Base-by-base conservation (phyloP, 2,888 invertebrate genomes). In the Cantharis rufa region DNA sequence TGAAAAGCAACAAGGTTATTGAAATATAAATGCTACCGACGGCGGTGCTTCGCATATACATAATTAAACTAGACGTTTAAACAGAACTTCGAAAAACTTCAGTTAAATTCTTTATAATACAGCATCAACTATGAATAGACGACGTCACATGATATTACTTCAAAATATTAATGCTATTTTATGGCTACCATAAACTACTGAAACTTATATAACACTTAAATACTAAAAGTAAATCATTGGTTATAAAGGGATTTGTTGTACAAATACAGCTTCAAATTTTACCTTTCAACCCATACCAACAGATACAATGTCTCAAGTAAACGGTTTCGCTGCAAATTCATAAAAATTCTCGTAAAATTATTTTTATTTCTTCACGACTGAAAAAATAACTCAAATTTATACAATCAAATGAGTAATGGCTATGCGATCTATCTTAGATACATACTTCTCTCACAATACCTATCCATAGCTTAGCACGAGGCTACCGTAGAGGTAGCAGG, bases 21-120 rank as follows among this genome's bases (percentile, higher is more conserved):
- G 80, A 80, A 80, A 80, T 80, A 80, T 80, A 79, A 80, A 80
- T 80, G 80, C 74, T 73, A 77, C 80, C 77, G 79, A 75, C 77
- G 75, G 80, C 75, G 75, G 77, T 77, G 80, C 77, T 80, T 80
- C 80, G 75, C 80, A 80, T 80, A 77, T 80, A 74, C 79, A 80
- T 80, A 80, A 80, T 80, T 77, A 79, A 80, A 77, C 69, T 74
- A 73, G 80, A 77, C 80, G 76, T 80, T 80, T 80, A 80, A 77
- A 79, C 80, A 76, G 72, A 78, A 78, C 78, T 76, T 76, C 74
- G 72, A 75, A 72, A 48, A 78, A 75, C 75, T 78, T 75, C 62
- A 75, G 72, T 70, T 78, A 75, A 78, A 78, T 78, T 78, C 72
- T 78, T 78, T 78, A 78, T 75, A 66, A 69, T 72, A 72, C 74